Evolutionary conservation across 2,797 vertebrate species (phyloP).

Genomic region (Buphagus erythrorhynchus): DNA sequence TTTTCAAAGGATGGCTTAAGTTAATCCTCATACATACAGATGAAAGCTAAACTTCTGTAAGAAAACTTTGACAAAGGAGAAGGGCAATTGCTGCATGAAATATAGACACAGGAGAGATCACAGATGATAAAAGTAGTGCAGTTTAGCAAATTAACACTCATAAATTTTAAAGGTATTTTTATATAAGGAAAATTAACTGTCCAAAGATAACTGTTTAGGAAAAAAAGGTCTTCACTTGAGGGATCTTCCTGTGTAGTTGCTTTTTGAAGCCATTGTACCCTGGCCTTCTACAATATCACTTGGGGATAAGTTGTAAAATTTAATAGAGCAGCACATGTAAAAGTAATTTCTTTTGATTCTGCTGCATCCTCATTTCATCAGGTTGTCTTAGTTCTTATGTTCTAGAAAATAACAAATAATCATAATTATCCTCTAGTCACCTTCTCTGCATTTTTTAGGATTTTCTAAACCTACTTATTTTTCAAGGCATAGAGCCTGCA

Average conservation of each 20-base stretch:
- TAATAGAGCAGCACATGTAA: background rate
- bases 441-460: background rate
- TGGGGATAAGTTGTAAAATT: background rate
- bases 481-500: background rate
- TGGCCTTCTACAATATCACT: background rate
- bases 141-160: background rate
- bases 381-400: background rate
- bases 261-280: background rate
- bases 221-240: background rate
- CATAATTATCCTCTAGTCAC: background rate
- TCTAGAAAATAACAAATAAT: background rate
- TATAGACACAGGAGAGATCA: background rate
- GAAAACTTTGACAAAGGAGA: background rate
- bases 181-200: background rate
- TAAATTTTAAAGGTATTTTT: background rate
- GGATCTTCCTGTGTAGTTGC: background rate
- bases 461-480: background rate
- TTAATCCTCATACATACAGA: background rate
- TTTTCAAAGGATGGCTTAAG: background rate
- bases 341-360: slow-evolving; percentile 8
- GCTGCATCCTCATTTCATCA: background rate
- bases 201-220: background rate
- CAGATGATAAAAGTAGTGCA: background rate
- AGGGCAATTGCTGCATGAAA: background rate
- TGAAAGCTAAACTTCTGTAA: background rate